These are phyloP conservation scores for Odontesthes bonariensis DNA, from an alignment of 2,113 vertebrate genomes.

Conservation along the genomic window DNA sequence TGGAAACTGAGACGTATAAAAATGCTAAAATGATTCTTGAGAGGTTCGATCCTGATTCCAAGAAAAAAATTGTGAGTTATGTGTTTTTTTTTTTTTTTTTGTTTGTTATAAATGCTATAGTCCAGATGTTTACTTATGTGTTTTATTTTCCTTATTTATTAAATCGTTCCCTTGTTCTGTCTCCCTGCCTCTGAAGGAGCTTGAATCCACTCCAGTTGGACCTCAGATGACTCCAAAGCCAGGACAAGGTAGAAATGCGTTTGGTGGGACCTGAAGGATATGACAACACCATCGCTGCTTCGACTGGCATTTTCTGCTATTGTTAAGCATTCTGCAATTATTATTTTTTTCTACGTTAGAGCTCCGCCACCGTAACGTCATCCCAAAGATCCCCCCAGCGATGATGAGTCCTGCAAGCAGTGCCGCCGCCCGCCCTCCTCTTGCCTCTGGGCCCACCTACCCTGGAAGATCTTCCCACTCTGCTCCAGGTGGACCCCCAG, in stretches of 20 bases:
- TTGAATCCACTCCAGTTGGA: conserved; percentile 85
- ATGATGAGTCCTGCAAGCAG: conserved; percentile 61
- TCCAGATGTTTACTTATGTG: not conserved
- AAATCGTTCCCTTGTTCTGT: not conserved
- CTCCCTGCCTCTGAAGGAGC: conserved; percentile 81
- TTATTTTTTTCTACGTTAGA: conserved; percentile 82
- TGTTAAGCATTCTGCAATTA: conserved; percentile 23
- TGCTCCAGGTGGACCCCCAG: conserved; percentile 90
- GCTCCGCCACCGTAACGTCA: conserved; percentile 91
- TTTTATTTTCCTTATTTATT: not conserved
- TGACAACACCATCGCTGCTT: not conserved
- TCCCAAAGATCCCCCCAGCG: conserved; percentile 83
- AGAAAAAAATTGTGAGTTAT: conserved; percentile 88
- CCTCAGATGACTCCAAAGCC: conserved; percentile 88
- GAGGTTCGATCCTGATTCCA: conserved; percentile 96
- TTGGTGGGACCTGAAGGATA: not conserved
- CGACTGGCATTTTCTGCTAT: not conserved
- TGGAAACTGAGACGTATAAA: conserved; percentile 99
- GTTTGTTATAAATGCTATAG: not conserved
- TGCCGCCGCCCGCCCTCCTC: conserved; percentile 78
- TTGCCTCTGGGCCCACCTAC: conserved; percentile 79
- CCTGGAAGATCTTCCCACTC: conserved; percentile 83
- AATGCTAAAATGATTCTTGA: conserved; percentile 98
- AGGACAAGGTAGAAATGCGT: conserved; percentile 89
- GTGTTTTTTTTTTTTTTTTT: not conserved